phyloP scores from a whole-genome alignment of 2,888 invertebrate genomes.

The Horisme vitalbata region DNA sequence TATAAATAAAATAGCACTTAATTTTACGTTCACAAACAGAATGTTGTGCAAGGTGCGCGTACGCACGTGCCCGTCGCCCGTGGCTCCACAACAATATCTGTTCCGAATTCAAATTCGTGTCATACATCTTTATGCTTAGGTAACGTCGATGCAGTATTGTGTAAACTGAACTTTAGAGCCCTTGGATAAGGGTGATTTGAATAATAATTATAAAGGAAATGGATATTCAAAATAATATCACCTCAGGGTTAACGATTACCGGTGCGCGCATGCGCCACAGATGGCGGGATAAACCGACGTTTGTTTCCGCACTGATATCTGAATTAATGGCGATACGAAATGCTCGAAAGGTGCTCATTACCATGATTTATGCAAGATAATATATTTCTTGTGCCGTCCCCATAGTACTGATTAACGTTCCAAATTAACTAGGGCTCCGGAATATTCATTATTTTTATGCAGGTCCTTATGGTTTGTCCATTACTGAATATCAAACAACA shows the following conservation, averaged over 20 bases:
- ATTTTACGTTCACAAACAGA: constrained; percentile 58
- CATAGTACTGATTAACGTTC: constrained; percentile 65
- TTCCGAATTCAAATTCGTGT: constrained; percentile 78
- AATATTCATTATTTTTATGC: constrained; percentile 40
- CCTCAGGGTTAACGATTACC: constrained; percentile 83
- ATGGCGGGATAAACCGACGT: constrained; percentile 81
- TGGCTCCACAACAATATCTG: constrained; percentile 70
- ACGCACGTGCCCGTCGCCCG: constrained; percentile 78
- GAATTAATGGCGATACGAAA: constrained; percentile 81
- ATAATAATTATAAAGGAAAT: constrained; percentile 77
- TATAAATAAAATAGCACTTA: constrained; percentile 63
- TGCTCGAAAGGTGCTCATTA: constrained; percentile 81
- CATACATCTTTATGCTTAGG: constrained; percentile 75
- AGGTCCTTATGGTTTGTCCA: constrained; percentile 22
- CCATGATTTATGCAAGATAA: constrained; percentile 80
- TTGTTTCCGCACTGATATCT: constrained; percentile 83
- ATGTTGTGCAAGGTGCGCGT: constrained; percentile 75
- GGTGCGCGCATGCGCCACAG: constrained; percentile 79
- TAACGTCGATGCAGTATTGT: constrained; percentile 51
- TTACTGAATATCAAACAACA: constrained; percentile 15
- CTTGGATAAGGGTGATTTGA: constrained; percentile 66
- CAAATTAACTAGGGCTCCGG: constrained; percentile 45
- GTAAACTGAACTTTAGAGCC: constrained; percentile 71
- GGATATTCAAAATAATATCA: constrained; percentile 82
- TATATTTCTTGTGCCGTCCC: constrained; percentile 67